A percentile compares a stretch with the other conserved stretches of the same genome.
These are phyloP conservation scores for Sebastolobus altivelis DNA, from an alignment of 2,797 vertebrate genomes.

Conservation along the genomic window DNA sequence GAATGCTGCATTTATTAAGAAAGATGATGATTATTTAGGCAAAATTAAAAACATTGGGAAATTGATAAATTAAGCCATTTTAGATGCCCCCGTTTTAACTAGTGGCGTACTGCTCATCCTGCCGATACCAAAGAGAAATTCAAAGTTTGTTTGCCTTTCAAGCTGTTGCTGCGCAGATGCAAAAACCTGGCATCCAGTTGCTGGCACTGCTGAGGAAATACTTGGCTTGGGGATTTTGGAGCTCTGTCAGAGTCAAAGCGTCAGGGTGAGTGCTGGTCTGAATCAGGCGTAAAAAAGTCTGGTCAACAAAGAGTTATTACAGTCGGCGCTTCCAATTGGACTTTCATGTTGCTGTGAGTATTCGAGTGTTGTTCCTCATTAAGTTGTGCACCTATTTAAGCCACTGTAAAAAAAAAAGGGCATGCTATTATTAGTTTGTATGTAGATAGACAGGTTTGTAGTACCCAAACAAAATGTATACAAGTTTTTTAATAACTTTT, in stretches of 20 bases:
- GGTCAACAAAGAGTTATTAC: background rate
- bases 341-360: background rate
- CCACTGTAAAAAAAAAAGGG: background rate
- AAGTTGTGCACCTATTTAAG: conserved; percentile 10
- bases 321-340: background rate
- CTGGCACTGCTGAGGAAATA: conserved; percentile 18
- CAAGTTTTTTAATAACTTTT: background rate
- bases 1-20: conserved; percentile 1
- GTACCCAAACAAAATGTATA: background rate
- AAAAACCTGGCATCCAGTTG: conserved; percentile 26
- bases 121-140: conserved; percentile 41
- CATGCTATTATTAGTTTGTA: background rate
- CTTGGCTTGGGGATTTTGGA: conserved; percentile 18
- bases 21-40: conserved; percentile 18
- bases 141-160: conserved; percentile 39
- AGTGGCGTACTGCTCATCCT: conserved; percentile 19
- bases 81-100: conserved; percentile 40
- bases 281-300: conserved; percentile 6
- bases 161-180: conserved; percentile 40
- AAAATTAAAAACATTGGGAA: conserved; percentile 19
- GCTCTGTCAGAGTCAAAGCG: conserved; percentile 5
- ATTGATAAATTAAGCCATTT: conserved; percentile 33
- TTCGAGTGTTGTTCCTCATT: conserved; percentile 1
- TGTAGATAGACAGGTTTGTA: background rate
- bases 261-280: conserved; percentile 11